phyloP scores from a whole-genome alignment of 1,140 invertebrate species.

The Pseudobourletiella spinata region DNA sequence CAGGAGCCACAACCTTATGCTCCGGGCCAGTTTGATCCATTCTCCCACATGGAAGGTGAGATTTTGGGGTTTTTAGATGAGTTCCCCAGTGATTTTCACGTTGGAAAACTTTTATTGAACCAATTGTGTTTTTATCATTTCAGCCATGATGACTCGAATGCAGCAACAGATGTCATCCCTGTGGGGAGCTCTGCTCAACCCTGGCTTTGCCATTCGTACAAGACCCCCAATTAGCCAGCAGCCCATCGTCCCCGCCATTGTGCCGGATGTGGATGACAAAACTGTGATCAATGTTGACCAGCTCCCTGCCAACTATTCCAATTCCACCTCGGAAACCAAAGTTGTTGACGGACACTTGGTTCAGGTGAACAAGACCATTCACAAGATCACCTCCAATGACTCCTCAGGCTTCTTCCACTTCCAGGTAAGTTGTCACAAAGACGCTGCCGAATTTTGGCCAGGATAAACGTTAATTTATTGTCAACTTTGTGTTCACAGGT shows the following conservation, averaged over 20 bases:
- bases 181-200: slow-evolving; percentile 26
- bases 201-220: not conserved
- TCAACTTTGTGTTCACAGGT: slow-evolving; percentile 7
- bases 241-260: slow-evolving; percentile 11
- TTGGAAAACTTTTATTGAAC: too few species aligned
- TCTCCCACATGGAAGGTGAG: not conserved
- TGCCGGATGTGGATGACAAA: not conserved
- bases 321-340: slow-evolving; percentile 34
- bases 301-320: slow-evolving; percentile 32
- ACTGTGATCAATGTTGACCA: slow-evolving; percentile 8
- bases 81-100: not conserved
- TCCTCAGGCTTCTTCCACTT: slow-evolving; percentile 34
- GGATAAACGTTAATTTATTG: not conserved
- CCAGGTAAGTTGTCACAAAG: slow-evolving; percentile 13
- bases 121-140: not conserved
- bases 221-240: slow-evolving; percentile 7
- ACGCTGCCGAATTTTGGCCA: too few species aligned
- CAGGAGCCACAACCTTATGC: not conserved
- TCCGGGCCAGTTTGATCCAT: not conserved
- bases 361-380: slow-evolving; percentile 34
- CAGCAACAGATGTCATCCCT: slow-evolving; percentile 30
- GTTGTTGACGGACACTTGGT: slow-evolving; percentile 33
- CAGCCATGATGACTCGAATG: slow-evolving; percentile 34
- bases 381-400: slow-evolving; percentile 31
- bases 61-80: not conserved